Evolutionary conservation across 2,113 vertebrate genomes (phyloP).

Genomic region (Gavialis gangeticus): DNA sequence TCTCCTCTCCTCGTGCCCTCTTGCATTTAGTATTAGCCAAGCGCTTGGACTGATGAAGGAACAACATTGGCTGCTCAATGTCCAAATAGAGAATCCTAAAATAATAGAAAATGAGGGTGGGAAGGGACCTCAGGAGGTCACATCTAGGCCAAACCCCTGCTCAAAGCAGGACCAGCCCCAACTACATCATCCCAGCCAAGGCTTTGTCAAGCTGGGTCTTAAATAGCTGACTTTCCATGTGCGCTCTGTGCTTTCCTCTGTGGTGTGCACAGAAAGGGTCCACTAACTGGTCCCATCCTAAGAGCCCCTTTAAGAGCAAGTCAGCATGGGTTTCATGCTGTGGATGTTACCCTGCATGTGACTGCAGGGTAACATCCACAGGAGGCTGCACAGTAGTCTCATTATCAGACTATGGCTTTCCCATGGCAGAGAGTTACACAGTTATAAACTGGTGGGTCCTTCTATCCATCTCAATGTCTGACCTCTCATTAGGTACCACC

Average conservation of each 20-base stretch:
- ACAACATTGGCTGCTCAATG: background rate
- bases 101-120: too few relatives aligned
- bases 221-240: background rate
- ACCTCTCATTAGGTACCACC: background rate
- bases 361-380: background rate
- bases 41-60: background rate
- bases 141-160: too few relatives aligned
- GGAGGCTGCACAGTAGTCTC: accelerated
- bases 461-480: background rate
- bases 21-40: background rate
- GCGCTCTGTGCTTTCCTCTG: background rate
- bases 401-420: background rate
- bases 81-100: too few relatives aligned
- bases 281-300: accelerated
- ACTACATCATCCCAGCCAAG: too few relatives aligned
- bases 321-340: too few relatives aligned
- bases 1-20: background rate
- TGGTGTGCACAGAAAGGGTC: accelerated
- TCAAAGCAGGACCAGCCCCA: too few relatives aligned
- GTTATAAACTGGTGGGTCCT: accelerated
- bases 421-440: background rate
- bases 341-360: background rate
- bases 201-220: too few relatives aligned
- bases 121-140: too few relatives aligned
- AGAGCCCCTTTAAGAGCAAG: background rate